A percentile compares a stretch with the other conserved stretches of the same genome.
phyloP scores from a whole-genome alignment of 2,888 invertebrate species.

The Nomada ferruginata region DNA sequence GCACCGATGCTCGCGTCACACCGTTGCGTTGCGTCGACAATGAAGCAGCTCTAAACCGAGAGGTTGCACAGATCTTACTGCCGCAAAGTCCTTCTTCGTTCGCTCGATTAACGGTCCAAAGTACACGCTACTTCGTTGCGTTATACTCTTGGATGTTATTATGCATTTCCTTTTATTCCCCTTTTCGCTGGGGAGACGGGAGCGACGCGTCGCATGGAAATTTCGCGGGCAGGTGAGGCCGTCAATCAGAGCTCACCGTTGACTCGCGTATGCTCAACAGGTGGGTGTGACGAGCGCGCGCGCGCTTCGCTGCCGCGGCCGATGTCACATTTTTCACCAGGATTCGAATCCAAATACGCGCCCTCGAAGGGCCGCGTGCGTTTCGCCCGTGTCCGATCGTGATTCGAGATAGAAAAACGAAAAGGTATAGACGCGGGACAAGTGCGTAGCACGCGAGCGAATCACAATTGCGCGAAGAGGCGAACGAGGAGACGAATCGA shows the following conservation, averaged over 20 bases:
- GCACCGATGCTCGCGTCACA: neutral
- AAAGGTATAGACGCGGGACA: neutral
- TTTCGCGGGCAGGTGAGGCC: conserved; percentile 13
- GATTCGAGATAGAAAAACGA: neutral
- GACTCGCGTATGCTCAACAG: conserved; percentile 67
- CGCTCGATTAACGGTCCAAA: too few species aligned
- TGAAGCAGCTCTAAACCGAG: too few species aligned
- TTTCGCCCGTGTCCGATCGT: neutral
- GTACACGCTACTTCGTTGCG: too few species aligned
- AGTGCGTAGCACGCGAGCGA: neutral
- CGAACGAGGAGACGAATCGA: conserved; percentile 48
- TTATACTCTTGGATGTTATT: too few species aligned
- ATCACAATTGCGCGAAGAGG: conserved; percentile 27
- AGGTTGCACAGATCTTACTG: too few species aligned
- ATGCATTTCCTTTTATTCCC: too few species aligned
- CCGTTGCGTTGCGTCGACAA: too few species aligned
- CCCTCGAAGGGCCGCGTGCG: neutral
- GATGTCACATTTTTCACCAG: conserved; percentile 11
- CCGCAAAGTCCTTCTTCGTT: too few species aligned
- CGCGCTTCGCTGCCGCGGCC: neutral
- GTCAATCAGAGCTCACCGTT: conserved; percentile 51
- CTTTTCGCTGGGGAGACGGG: too few species aligned
- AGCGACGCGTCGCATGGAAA: neutral
- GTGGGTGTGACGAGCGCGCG: conserved; percentile 56
- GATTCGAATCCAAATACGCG: neutral